A percentile compares a stretch with the other conserved stretches of the same genome.
phyloP scores from a whole-genome alignment of 2,888 invertebrate genomes.

The Xestia ashworthii region DNA sequence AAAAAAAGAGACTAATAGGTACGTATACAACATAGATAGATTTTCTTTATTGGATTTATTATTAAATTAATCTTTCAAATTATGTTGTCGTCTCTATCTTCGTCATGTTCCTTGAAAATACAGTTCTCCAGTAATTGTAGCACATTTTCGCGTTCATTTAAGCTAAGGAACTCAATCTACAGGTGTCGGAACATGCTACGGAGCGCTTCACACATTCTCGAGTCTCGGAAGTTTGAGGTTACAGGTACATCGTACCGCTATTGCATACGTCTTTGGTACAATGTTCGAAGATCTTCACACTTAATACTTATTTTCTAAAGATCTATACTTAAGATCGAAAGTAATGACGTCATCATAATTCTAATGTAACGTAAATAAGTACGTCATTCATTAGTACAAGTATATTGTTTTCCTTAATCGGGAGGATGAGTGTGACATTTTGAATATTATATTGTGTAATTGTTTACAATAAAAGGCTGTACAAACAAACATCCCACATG shows the following conservation, averaged over 20 bases:
- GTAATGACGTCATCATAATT: background rate
- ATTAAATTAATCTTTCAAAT: background rate
- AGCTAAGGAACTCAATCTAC: constrained; percentile 28
- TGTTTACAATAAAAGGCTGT: constrained; percentile 22
- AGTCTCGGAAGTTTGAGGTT: background rate
- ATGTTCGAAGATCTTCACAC: background rate
- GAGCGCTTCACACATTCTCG: background rate
- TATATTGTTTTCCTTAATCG: background rate
- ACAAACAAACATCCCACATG: constrained; percentile 23
- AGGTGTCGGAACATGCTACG: constrained; percentile 28
- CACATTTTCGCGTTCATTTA: constrained; percentile 1
- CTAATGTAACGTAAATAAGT: background rate
- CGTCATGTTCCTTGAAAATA: background rate
- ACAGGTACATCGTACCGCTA: background rate
- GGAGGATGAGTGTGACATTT: background rate
- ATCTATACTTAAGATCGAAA: background rate
- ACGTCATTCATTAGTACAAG: background rate
- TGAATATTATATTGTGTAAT: constrained; percentile 3
- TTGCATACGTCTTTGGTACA: background rate
- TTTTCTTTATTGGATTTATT: background rate
- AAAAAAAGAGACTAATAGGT: background rate
- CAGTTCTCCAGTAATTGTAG: background rate
- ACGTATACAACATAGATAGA: background rate
- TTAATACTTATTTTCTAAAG: background rate
- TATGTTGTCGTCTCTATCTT: background rate